Percentiles rank a stretch among this genome's conserved stretches.
phyloP scores from a whole-genome alignment of 30 jellyfish, hydroid and myxozoan genomes.

The Turritopsis dohrnii region DNA sequence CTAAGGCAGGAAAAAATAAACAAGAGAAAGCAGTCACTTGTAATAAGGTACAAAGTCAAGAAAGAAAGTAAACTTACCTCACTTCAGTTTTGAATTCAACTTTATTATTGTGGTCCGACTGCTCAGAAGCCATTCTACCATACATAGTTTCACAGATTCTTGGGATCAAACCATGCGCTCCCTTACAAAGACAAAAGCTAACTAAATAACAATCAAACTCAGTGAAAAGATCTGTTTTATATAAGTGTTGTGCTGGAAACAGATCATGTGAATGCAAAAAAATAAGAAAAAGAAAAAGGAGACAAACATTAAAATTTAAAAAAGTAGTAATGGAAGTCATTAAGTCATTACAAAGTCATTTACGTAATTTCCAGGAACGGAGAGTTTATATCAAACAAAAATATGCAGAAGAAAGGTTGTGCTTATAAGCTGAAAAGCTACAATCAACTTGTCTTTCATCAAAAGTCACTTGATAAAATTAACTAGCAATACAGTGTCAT shows the following conservation, averaged over 20 bases:
- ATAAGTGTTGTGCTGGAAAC: too few species aligned
- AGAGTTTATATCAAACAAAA: too few species aligned
- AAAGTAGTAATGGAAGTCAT: too few species aligned
- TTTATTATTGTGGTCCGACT: constrained; percentile 57
- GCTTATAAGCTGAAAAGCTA: too few species aligned
- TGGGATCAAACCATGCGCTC: constrained; percentile 20
- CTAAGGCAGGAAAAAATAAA: neutral
- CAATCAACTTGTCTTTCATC: too few species aligned
- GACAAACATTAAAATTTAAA: neutral
- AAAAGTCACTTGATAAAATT: too few species aligned
- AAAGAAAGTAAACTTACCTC: constrained; percentile 41
- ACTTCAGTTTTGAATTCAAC: constrained; percentile 94
- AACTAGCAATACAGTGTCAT: too few species aligned
- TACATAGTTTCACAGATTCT: constrained; percentile 52
- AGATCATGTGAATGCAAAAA: too few species aligned
- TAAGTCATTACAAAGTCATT: neutral
- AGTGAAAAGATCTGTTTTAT: neutral
- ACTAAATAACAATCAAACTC: neutral
- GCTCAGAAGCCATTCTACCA: constrained; percentile 76
- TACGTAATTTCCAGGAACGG: too few species aligned
- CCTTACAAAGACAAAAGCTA: neutral
- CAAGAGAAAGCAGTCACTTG: too few species aligned
- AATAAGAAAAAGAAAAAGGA: too few species aligned
- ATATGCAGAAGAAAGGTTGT: too few species aligned
- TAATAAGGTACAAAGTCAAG: neutral